Base-by-base conservation (phyloP, 64 coral and sea anemone species). In the Platygyra sinensis region DNA sequence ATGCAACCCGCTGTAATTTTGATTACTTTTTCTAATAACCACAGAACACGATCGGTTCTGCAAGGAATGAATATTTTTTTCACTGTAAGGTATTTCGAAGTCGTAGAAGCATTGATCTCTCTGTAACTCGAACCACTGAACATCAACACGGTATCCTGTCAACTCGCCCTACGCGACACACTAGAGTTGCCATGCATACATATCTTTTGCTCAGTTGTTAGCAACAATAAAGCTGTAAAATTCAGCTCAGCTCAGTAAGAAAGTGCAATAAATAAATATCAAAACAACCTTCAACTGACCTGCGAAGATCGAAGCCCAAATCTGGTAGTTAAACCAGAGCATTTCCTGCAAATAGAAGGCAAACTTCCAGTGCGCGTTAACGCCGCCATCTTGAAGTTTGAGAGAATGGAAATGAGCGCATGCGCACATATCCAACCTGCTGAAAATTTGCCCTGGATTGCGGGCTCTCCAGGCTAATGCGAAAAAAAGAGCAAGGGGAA, bases 381-480 rank as follows among this genome's bases (percentile, higher is more conserved):
- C 20, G 91, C 91, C 80, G 94, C 94, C 94, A 96, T 96, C 76
- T 96, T 96, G 94, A 69, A 96, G 87, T 96, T 67, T 11, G 61
- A 79, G 28, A 72, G 52, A 73, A 60, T 38, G 2, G 24, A 2
- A 1, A 9, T 6, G 0, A 0, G 33, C 59, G 78, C 93, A 86
- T 91, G 93, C 74, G 82, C 36, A 51, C 1, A 8, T 30, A 55
- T 60, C 31, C 28, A 39, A 30, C 38, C 67, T 38, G 87, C 80
- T 91, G 80, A 80, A 52, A 29, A 65, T 59, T 7, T 9, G 12
- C 65, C 15, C 2, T 8, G 60, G 55, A 38, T 46, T 31, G 86
- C 28, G 57, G 88, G 63, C 39, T 80, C n/a, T 59, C 79, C 16
- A 73, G 10, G 11, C 10, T 55, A n/a, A n/a, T n/a, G n/a, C n/a